A percentile compares a stretch with the other conserved stretches of the same genome.
Evolutionary conservation across 2,113 vertebrate species (phyloP).

Genomic region (Macquaria ambigua): DNA sequence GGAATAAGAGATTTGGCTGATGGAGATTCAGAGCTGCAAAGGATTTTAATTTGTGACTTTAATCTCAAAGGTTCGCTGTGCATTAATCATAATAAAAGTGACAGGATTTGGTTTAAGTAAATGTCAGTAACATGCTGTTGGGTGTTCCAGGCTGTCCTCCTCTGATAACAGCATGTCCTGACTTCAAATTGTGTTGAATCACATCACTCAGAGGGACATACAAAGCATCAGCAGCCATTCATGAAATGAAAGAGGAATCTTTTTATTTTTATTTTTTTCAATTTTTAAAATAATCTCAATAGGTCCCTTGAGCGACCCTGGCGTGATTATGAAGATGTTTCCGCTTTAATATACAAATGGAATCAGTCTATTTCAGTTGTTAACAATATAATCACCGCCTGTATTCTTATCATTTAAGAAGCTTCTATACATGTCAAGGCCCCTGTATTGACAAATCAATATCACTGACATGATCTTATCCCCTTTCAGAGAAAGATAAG

Average conservation of each 20-base stretch:
- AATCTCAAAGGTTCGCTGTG: conserved; percentile 8
- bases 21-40: not conserved
- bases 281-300: conserved; percentile 13
- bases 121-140: conserved; percentile 57
- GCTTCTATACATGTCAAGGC: conserved; percentile 15
- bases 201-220: conserved; percentile 52
- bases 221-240: conserved; percentile 38
- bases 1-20: not conserved
- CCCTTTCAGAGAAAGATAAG: conserved; percentile 18
- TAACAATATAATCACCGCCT: not conserved
- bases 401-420: not conserved
- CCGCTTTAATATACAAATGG: not conserved
- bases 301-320: not conserved
- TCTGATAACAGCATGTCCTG: conserved; percentile 53
- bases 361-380: not conserved
- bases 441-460: conserved; percentile 31
- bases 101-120: conserved; percentile 32
- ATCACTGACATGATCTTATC: conserved; percentile 32
- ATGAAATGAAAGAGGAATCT: conserved; percentile 28
- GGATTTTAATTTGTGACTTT: conserved; percentile 2
- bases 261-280: not conserved
- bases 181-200: conserved; percentile 63
- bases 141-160: conserved; percentile 52
- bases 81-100: conserved; percentile 16
- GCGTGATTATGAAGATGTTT: not conserved